Conservation (phyloP, 37 sponge, comb jelly and placozoan species). For the Axinella damicornis region DNA sequence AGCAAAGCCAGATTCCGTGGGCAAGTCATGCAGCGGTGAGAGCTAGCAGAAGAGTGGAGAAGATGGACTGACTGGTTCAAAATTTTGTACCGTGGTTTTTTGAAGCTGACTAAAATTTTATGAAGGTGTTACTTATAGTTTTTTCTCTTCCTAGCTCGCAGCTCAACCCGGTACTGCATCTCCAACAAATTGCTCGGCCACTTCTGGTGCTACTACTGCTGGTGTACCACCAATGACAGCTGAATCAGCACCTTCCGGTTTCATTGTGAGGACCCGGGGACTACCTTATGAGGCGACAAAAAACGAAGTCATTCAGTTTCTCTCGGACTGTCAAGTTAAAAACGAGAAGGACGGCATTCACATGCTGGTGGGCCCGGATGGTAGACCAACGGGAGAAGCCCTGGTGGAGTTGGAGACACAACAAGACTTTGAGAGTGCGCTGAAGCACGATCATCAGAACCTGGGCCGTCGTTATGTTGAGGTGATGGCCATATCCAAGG, state of each 20-base stretch:
- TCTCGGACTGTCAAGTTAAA: conserved; percentile 50
- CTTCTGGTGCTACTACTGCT: too few species aligned
- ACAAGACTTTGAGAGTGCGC: conserved; percentile 61
- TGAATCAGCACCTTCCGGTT: conserved; percentile 1
- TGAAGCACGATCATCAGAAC: conserved; percentile 38
- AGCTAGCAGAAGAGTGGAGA: too few species aligned
- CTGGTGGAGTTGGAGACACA: conserved; percentile 47
- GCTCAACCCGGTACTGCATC: too few species aligned
- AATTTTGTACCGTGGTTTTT: too few species aligned
- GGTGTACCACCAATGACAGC: too few species aligned
- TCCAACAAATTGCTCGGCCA: too few species aligned
- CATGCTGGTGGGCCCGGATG: conserved; percentile 57
- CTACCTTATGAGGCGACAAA: conserved; percentile 74
- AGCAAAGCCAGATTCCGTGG: too few species aligned
- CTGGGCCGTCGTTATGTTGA: conserved; percentile 76
- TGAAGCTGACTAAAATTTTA: too few species aligned
- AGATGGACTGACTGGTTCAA: too few species aligned
- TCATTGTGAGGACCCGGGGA: conserved; percentile 61
- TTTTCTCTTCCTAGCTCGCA: too few species aligned
- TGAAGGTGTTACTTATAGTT: too few species aligned
- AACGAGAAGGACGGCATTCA: conserved; percentile 60
- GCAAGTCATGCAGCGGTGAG: too few species aligned
- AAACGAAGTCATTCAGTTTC: conserved; percentile 66
- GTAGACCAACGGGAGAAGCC: conserved; percentile 74
- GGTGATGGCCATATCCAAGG: conserved; percentile 35